Percentiles rank a stretch among this genome's conserved stretches.
Evolutionary conservation across 2,113 vertebrate species (phyloP).

Genomic region (Phylloscopus trochilus): DNA sequence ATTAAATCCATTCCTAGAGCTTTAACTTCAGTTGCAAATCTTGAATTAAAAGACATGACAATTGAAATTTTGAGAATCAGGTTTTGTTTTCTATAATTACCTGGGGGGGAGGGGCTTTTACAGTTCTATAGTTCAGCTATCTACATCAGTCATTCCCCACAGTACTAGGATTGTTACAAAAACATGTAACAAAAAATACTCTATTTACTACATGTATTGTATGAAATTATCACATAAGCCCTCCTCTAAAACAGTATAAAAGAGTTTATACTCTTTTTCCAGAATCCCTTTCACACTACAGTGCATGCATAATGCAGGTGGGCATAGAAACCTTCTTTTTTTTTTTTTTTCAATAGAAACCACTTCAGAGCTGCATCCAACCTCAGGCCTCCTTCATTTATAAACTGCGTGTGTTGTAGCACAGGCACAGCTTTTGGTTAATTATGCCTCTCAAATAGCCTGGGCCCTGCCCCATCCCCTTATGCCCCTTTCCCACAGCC

Average conservation of each 20-base stretch:
- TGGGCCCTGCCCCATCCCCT: not conserved
- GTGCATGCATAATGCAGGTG: accelerated
- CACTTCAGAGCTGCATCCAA: not conserved
- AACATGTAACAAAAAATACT: not conserved
- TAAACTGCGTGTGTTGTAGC: not conserved
- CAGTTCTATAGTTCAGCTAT: not conserved
- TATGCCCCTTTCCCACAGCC: not conserved
- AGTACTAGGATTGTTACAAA: not conserved
- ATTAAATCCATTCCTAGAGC: not conserved
- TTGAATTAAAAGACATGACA: not conserved
- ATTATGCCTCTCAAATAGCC: not conserved
- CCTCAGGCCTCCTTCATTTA: not conserved
- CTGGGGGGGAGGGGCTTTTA: not conserved
- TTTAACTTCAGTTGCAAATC: not conserved
- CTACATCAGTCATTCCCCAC: not conserved
- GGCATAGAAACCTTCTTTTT: not conserved
- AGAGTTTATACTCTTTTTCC: not conserved
- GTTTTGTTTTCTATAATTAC: not conserved
- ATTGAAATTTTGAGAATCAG: not conserved
- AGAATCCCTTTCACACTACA: not conserved
- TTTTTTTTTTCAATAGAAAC: not conserved
- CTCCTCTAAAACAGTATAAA: not conserved
- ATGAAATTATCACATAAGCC: not conserved
- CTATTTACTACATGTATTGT: not conserved
- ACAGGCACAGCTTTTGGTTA: not conserved